Conservation (phyloP, 2,888 invertebrate genomes). For the Cephus pulcher region DNA sequence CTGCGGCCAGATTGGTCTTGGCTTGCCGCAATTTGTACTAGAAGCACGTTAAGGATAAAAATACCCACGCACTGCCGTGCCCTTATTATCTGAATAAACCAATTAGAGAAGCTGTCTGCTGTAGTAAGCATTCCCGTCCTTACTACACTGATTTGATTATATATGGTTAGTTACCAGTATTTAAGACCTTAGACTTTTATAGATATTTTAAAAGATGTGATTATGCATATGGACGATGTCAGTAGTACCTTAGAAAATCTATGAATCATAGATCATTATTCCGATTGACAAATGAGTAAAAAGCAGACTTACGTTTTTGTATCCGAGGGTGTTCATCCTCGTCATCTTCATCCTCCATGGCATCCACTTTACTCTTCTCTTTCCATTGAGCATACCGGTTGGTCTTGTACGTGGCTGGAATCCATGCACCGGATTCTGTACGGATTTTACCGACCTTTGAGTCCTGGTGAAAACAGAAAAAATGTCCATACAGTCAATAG, state of each 20-base stretch:
- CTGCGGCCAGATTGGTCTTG: conserved; percentile 39
- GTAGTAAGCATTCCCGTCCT: conserved; percentile 33
- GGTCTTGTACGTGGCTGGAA: conserved; percentile 94
- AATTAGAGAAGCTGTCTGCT: conserved; percentile 43
- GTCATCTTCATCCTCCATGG: conserved; percentile 63
- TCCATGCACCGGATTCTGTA: conserved; percentile 95
- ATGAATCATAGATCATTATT: background rate
- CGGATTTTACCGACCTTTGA: conserved; percentile 82
- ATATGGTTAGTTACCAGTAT: background rate
- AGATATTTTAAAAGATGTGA: background rate
- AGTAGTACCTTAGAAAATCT: background rate
- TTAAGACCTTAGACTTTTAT: background rate
- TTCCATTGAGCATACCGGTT: conserved; percentile 91
- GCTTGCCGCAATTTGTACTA: conserved; percentile 44
- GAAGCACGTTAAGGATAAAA: conserved; percentile 39
- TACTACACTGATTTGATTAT: background rate
- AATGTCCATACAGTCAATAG: background rate
- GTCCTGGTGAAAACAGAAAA: conserved; percentile 59
- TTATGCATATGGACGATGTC: background rate
- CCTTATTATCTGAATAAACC: conserved; percentile 45
- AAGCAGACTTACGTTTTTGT: conserved; percentile 47
- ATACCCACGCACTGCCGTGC: conserved; percentile 26
- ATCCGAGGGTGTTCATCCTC: conserved; percentile 59
- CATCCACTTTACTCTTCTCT: conserved; percentile 75
- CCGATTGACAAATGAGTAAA: background rate